Conservation (phyloP, 2,888 invertebrate species). For the Erebia ligea region DNA sequence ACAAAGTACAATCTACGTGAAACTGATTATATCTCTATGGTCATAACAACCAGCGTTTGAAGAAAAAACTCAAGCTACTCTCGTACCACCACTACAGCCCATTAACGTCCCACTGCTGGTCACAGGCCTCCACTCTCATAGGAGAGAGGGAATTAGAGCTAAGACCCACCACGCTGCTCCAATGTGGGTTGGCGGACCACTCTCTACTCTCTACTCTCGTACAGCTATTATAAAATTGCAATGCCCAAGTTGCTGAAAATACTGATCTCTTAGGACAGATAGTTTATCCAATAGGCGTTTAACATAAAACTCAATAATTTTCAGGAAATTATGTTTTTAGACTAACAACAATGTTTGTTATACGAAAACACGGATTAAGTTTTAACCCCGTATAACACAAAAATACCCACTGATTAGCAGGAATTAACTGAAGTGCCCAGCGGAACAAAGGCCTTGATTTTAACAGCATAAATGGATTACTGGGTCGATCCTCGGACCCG, state of each 20-base stretch:
- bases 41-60: neutral
- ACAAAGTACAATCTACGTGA: too few species aligned
- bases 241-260: too few species aligned
- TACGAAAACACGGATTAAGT: neutral
- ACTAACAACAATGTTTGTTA: neutral
- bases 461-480: slow-evolving; percentile 67
- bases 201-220: too few species aligned
- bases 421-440: slow-evolving; percentile 17
- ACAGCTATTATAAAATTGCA: neutral
- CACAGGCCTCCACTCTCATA: too few species aligned
- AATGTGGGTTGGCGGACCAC: too few species aligned
- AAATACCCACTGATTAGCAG: slow-evolving; percentile 18
- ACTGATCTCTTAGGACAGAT: too few species aligned
- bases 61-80: neutral
- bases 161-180: too few species aligned
- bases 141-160: too few species aligned
- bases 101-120: too few species aligned
- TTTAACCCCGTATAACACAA: slow-evolving; percentile 10
- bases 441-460: slow-evolving; percentile 42
- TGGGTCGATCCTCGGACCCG: slow-evolving; percentile 54
- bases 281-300: too few species aligned
- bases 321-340: neutral
- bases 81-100: too few species aligned
- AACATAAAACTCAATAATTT: neutral
- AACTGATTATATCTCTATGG: too few species aligned